Evolutionary conservation across 2,113 vertebrate species (phyloP).

Genomic region (Rhinogobius similis): DNA sequence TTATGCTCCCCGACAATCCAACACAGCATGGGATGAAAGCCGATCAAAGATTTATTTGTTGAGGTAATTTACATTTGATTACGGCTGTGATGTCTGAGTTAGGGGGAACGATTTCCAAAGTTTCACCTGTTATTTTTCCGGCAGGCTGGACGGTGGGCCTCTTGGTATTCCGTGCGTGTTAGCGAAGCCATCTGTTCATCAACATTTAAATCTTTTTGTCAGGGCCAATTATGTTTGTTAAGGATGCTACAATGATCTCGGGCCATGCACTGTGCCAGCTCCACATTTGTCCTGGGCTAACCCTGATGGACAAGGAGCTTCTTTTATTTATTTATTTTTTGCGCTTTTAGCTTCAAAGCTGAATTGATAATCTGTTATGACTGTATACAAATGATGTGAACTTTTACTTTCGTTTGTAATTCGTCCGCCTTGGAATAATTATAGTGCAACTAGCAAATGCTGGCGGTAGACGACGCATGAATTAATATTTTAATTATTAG

Average conservation of each 20-base stretch:
- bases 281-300: slow-evolving; percentile 35
- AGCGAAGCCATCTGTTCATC: slow-evolving; percentile 74
- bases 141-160: slow-evolving; percentile 26
- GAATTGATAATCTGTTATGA: too few species aligned
- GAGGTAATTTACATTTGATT: slow-evolving; percentile 64
- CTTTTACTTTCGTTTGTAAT: neutral
- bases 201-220: slow-evolving; percentile 70
- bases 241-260: slow-evolving; percentile 57
- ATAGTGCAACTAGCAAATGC: neutral
- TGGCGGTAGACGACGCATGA: neutral
- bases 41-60: slow-evolving; percentile 63
- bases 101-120: slow-evolving; percentile 50
- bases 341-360: too few species aligned
- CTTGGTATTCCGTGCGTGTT: slow-evolving; percentile 53
- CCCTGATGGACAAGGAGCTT: slow-evolving; percentile 21
- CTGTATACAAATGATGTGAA: neutral
- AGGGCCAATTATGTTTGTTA: slow-evolving; percentile 66
- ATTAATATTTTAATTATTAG: neutral
- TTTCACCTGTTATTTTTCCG: slow-evolving; percentile 61
- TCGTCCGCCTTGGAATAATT: neutral
- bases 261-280: slow-evolving; percentile 33
- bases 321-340: too few species aligned
- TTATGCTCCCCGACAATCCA: slow-evolving; percentile 40
- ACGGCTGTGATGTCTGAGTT: slow-evolving; percentile 50
- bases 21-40: slow-evolving; percentile 41